Evolutionary conservation across 2,888 invertebrate genomes (phyloP), one percentile per base, ranked within the genome.

Genomic region (Halocaridina rubra): DNA sequence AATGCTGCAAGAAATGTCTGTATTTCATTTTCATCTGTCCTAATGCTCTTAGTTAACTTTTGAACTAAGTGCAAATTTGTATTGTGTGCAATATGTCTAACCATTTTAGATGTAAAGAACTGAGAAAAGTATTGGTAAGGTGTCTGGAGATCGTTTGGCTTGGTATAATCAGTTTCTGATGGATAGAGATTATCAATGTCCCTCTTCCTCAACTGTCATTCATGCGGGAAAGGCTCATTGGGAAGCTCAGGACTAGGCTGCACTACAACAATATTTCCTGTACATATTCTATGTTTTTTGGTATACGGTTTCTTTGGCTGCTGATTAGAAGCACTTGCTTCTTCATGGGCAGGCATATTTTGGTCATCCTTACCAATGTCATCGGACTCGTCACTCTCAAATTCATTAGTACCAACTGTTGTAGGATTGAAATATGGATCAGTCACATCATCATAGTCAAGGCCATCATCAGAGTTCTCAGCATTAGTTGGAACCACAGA

Each of bases 21-120:
- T 1, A 72, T 33, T 72, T 72, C 72, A 10, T 19, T 16, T 72
- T 2, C 77, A 77, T 3, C 8, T 61, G 64, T 61, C 1, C 22
- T 7, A 3, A 75, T 75, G 29, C 75, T 75, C 5, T 16, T 7
- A 4, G 24, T 75, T 29, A 57, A 27, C 57, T 75, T 1, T 30
- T 53, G 75, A 72, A 72, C 19, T 72, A 46, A 72, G 19, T 72
- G 30, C 75, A 76, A 57, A 29, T 76, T 76, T 29, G 75, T 76
- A 7, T 76, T n/a, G n/a, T 57, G 57, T 57, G 24, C 75, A 22
- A 76, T 57, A 57, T 24, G 27, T n/a, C 24, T 16, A 27, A 57
- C 29, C 59, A 76, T 57, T 57, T 76, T 59, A 57, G 8, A 30
- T 16, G 57, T 76, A 57, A 76, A 76, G 10, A 57, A 76, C 57